Percentiles rank a stretch among this genome's conserved stretches.
Evolutionary conservation across 2,888 invertebrate species (phyloP).

Genomic region (Therioaphis trifolii): DNA sequence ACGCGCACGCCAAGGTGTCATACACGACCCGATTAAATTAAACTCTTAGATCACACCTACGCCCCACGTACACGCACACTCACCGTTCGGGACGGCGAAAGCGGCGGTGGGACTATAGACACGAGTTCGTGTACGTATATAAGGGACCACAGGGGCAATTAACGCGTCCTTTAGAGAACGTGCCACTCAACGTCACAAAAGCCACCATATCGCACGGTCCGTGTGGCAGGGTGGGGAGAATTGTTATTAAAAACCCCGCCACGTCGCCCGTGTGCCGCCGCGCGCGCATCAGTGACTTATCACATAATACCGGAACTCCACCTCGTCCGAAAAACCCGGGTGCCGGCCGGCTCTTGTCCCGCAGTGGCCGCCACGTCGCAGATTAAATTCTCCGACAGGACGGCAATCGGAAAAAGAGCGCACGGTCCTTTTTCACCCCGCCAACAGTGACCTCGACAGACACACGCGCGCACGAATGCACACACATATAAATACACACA

Average conservation of each 20-base stretch:
- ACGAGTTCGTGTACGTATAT: background rate
- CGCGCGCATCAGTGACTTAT: background rate
- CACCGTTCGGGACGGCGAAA: background rate
- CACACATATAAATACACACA: too few relatives aligned
- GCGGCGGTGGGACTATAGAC: background rate
- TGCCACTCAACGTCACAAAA: conserved; percentile 15
- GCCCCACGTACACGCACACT: too few relatives aligned
- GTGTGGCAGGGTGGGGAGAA: too few relatives aligned
- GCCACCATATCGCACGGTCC: background rate
- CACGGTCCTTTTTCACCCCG: too few relatives aligned
- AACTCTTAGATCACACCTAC: background rate
- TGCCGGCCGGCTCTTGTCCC: too few relatives aligned
- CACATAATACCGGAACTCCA: background rate
- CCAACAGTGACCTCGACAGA: too few relatives aligned
- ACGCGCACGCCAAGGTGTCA: too few relatives aligned
- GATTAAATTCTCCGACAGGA: conserved; percentile 7
- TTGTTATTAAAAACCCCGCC: conserved; percentile 6
- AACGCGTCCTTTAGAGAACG: background rate
- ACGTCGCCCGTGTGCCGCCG: background rate
- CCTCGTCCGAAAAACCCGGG: background rate
- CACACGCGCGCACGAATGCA: too few relatives aligned
- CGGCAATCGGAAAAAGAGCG: background rate
- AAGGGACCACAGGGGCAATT: background rate
- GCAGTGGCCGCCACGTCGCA: background rate
- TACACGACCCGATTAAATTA: conserved; percentile 9